Percentiles rank a stretch among this genome's conserved stretches.
Evolutionary conservation across 2,797 vertebrate genomes (phyloP).

Genomic region (Lindbergichthys nudifrons): DNA sequence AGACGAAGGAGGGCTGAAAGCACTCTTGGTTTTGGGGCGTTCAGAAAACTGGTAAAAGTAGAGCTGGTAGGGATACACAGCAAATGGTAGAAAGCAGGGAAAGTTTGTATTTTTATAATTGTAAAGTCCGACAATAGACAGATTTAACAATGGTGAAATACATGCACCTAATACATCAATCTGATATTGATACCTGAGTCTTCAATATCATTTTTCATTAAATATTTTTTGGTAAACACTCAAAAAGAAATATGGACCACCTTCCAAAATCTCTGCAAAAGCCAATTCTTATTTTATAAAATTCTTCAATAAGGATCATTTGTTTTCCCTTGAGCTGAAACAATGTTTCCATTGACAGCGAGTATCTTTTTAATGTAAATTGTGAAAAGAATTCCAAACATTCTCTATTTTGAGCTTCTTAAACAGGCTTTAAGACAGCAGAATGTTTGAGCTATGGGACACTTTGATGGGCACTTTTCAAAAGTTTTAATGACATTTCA

Average conservation of each 20-base stretch:
- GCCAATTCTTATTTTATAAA: no score
- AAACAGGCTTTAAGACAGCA: not conserved
- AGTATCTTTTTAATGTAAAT: no score
- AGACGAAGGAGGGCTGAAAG: not conserved
- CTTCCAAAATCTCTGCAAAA: not conserved
- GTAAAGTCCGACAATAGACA: not conserved
- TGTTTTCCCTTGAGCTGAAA: no score
- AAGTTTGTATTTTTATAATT: not conserved
- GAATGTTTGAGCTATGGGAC: not conserved
- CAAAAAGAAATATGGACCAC: not conserved
- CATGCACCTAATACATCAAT: not conserved
- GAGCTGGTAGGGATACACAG: not conserved
- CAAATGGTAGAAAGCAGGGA: not conserved
- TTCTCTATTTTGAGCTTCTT: no score
- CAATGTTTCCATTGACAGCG: no score
- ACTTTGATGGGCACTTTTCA: not conserved
- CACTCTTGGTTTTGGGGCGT: not conserved
- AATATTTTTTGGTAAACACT: no score
- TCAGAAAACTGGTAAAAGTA: conserved; percentile 8
- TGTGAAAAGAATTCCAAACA: no score
- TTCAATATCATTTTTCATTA: no score
- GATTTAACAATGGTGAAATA: not conserved
- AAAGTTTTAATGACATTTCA: no score
- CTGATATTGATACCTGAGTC: not conserved
- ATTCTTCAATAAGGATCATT: no score